Conservation (phyloP, 2,797 vertebrate species). For the Spizella passerina region DNA sequence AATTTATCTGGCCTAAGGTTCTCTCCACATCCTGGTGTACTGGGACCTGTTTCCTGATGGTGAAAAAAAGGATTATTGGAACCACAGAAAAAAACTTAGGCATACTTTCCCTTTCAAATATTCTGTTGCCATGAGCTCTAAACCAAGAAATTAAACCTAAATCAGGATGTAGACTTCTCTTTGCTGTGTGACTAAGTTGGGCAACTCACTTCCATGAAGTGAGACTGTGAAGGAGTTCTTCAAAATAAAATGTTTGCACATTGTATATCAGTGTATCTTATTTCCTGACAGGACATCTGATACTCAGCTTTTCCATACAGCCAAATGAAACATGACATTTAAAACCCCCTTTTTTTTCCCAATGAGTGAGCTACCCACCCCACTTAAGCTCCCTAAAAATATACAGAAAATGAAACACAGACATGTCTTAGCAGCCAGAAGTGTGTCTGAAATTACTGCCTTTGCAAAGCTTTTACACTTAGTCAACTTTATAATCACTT, state of each 20-base stretch:
- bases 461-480: slow-evolving; percentile 49
- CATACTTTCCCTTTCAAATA: neutral
- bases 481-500: slow-evolving; percentile 54
- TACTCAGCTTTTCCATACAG: slow-evolving; percentile 30
- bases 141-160: slow-evolving; percentile 38
- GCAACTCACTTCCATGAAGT: slow-evolving; percentile 28
- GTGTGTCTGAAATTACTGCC: slow-evolving; percentile 43
- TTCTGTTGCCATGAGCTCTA: neutral
- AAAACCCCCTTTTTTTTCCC: slow-evolving; percentile 30
- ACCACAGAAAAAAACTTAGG: neutral
- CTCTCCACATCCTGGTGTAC: neutral
- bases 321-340: slow-evolving; percentile 63
- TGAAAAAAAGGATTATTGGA: neutral
- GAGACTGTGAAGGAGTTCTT: slow-evolving; percentile 53
- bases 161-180: slow-evolving; percentile 41
- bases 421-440: slow-evolving; percentile 41
- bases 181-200: slow-evolving; percentile 45
- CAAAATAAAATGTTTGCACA: slow-evolving; percentile 60
- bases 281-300: slow-evolving; percentile 62
- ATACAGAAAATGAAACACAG: slow-evolving; percentile 37
- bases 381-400: slow-evolving; percentile 50
- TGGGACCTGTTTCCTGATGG: neutral
- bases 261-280: slow-evolving; percentile 58
- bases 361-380: slow-evolving; percentile 35
- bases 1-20: neutral